Base-by-base conservation (phyloP, 2,888 invertebrate species). In the Chymomyza caudatula region DNA sequence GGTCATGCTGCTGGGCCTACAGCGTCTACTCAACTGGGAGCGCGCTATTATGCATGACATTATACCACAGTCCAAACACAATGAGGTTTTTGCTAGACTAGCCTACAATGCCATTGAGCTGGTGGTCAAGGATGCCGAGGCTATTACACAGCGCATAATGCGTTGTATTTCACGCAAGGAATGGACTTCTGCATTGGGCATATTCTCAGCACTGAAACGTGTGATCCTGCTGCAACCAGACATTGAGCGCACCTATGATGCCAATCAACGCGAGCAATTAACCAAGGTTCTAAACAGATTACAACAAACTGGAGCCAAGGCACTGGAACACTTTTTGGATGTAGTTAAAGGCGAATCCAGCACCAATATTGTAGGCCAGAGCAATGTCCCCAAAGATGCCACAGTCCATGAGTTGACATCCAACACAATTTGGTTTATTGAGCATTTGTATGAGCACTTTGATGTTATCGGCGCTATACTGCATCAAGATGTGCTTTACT, bases 371-470 rank as follows among this genome's bases (percentile, higher is more conserved):
- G 90, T 90, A 1, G 90, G 90, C n/a, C 90, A 89, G 78, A 89
- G 89, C 67, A 90, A 88, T 71, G 89, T 91, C 8, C 98, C 99
- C 0, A 96, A 95, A 88, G 99, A 99, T 92, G 99, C 99, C 67
- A 99, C 99, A 0, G 99, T 99, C 37, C 98, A 98, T 88, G 98
- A 99, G 91, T 92, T 98, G 67, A 98, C 98, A 0, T 97, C 96
- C 70, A 98, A 98, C 87, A 97, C 98, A 52, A 93, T 98, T 77
- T 96, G 97, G 87, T 96, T 98, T 91, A 92, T 97, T 78, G 97
- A 97, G 89, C 96, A 97, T 87, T 91, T 98, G 58, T 92, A 94
- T 17, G 94, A 94, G 65, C 96, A 96, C 86, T 93, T 93, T 44
- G 95, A 94, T 81, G 95, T 95, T 0, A 94, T 96, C 43, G 91